Percentiles rank a stretch among this genome's conserved stretches.
Evolutionary conservation across 2,888 invertebrate genomes (phyloP).

Genomic region (Meandrusa payeni): DNA sequence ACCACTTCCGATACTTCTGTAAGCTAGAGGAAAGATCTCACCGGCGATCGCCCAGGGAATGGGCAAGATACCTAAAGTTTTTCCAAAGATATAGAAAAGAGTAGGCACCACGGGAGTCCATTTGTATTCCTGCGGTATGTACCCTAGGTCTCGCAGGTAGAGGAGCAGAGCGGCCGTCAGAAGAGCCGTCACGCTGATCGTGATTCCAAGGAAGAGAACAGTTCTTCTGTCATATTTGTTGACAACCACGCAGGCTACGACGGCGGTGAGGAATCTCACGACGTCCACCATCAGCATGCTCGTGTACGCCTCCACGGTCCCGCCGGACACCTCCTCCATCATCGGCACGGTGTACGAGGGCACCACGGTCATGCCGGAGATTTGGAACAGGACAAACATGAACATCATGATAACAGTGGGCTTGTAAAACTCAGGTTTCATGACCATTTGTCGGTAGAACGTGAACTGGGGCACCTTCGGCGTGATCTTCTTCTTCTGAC

Average conservation of each 20-base stretch:
- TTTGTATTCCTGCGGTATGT: conserved; percentile 50
- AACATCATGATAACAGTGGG: conserved; percentile 83
- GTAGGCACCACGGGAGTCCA: conserved; percentile 75
- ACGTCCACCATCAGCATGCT: conserved; percentile 84
- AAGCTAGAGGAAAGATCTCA: conserved; percentile 83
- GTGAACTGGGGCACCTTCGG: conserved; percentile 51
- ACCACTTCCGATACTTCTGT: conserved; percentile 84
- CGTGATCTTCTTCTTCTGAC: conserved; percentile 59
- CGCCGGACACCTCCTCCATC: conserved; percentile 80
- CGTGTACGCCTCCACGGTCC: conserved; percentile 79
- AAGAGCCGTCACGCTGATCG: conserved; percentile 80
- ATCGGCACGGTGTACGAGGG: conserved; percentile 85
- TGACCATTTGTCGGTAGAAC: conserved; percentile 44
- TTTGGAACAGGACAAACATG: conserved; percentile 84
- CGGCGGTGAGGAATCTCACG: conserved; percentile 81
- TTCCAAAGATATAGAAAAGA: conserved; percentile 78
- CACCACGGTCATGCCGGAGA: conserved; percentile 86
- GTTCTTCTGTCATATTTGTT: conserved; percentile 81
- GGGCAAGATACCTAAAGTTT: conserved; percentile 82
- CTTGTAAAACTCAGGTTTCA: conserved; percentile 78
- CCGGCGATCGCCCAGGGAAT: conserved; percentile 88
- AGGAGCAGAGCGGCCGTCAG: conserved; percentile 67
- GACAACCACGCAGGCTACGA: conserved; percentile 81
- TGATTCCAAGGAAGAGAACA: conserved; percentile 81
- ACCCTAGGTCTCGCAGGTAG: conserved; percentile 56